phyloP scores from a whole-genome alignment of 2,888 invertebrate species.

The Parnassius orleans region DNA sequence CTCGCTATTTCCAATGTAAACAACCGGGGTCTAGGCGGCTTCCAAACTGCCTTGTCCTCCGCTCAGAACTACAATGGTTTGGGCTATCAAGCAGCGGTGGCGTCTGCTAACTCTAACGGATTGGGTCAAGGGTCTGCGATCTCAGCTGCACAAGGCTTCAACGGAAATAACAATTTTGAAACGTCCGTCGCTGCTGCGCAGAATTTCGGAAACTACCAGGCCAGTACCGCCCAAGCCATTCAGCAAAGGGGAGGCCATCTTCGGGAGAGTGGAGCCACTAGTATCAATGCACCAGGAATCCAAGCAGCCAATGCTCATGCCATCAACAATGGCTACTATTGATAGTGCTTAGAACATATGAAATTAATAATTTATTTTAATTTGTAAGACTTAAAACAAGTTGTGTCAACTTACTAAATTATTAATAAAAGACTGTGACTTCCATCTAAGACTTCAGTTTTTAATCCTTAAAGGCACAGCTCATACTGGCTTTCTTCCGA shows the following conservation, averaged over 20 bases:
- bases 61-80: constrained; percentile 41
- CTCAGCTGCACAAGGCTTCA: constrained; percentile 45
- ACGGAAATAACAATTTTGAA: constrained; percentile 42
- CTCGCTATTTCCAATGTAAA: constrained; percentile 42
- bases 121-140: constrained; percentile 48
- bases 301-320: constrained; percentile 61
- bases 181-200: constrained; percentile 57
- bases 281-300: constrained; percentile 56
- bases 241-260: constrained; percentile 49
- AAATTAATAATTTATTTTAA: constrained; percentile 22
- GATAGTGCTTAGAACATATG: constrained; percentile 30
- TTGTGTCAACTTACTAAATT: not conserved
- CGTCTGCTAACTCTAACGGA: constrained; percentile 37
- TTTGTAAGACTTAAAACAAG: not conserved
- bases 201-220: constrained; percentile 47
- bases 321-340: constrained; percentile 56
- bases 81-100: constrained; percentile 40
- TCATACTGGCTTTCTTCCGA: no score
- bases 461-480: no score
- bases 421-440: constrained; percentile 6
- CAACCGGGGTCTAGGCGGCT: constrained; percentile 38
- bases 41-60: constrained; percentile 43
- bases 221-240: constrained; percentile 54
- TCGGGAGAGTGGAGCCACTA: constrained; percentile 58
- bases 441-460: not conserved